Evolutionary conservation across 2,113 vertebrate genomes (phyloP).

Genomic region (Sceloporus tristichus): DNA sequence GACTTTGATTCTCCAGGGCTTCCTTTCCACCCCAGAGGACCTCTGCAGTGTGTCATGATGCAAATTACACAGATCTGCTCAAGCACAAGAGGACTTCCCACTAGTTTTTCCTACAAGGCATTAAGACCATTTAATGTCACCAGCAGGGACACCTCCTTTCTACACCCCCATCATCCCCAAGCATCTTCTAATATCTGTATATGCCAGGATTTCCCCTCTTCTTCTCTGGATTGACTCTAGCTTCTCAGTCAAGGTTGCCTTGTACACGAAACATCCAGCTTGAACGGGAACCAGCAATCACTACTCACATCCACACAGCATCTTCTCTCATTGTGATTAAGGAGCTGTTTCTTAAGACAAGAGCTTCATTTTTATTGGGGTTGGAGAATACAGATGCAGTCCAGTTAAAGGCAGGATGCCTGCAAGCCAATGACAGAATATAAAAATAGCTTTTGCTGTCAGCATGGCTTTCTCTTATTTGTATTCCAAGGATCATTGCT

Average conservation of each 20-base stretch:
- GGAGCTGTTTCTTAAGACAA: constrained; percentile 62
- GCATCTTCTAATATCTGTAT: neutral
- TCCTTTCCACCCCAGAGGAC: constrained; percentile 3
- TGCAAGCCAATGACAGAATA: constrained; percentile 67
- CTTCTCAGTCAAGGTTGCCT: constrained; percentile 31
- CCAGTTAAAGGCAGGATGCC: constrained; percentile 74
- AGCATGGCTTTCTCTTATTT: constrained; percentile 84
- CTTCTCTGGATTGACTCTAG: neutral
- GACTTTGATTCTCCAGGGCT: neutral
- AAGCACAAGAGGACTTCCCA: neutral
- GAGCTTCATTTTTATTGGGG: constrained; percentile 68
- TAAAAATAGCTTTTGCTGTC: constrained; percentile 87
- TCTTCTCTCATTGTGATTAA: constrained; percentile 54
- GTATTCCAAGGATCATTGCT: constrained; percentile 84
- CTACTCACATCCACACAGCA: constrained; percentile 56
- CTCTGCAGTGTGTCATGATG: constrained; percentile 4
- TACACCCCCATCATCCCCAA: neutral
- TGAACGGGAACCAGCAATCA: constrained; percentile 50
- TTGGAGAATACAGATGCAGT: constrained; percentile 77
- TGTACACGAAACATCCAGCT: constrained; percentile 26
- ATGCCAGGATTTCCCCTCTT: neutral
- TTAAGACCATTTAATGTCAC: neutral
- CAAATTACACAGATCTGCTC: fast-evolving
- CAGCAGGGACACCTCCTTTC: neutral
- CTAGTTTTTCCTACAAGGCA: constrained; percentile 17